A percentile compares a stretch with the other conserved stretches of the same genome.
Conservation (phyloP, 1,140 invertebrate species). For the Drosophila suzukii region DNA sequence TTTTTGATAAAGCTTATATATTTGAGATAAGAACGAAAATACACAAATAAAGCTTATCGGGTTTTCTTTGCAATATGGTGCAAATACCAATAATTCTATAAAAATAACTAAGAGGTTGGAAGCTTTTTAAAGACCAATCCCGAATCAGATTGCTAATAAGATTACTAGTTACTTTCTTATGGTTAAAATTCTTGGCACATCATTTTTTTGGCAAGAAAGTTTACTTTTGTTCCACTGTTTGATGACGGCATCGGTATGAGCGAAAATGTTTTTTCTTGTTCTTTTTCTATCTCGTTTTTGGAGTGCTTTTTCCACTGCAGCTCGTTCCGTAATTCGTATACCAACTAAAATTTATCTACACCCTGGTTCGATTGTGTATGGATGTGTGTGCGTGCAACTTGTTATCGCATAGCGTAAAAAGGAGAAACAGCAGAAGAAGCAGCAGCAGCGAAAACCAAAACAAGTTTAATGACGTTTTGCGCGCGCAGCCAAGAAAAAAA, state of each 20-base stretch:
- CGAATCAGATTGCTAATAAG: no score
- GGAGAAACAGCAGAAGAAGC: conserved; percentile 51
- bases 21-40: no score
- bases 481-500: conserved; percentile 60
- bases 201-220: not conserved
- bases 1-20: no score
- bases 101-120: no score
- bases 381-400: conserved; percentile 69
- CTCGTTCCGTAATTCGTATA: conserved; percentile 57
- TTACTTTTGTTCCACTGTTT: conserved; percentile 17
- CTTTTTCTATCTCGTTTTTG: conserved; percentile 14
- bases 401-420: conserved; percentile 80
- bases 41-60: no score
- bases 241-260: conserved; percentile 76
- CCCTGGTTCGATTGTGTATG: conserved; percentile 24
- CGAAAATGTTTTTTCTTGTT: conserved; percentile 41
- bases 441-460: conserved; percentile 80
- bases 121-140: no score
- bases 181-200: not conserved
- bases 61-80: no score
- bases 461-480: conserved; percentile 84
- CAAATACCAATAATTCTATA: no score
- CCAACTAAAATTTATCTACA: conserved; percentile 64
- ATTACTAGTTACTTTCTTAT: no score
- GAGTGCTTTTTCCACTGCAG: conserved; percentile 40